phyloP scores from a whole-genome alignment of 2,888 invertebrate genomes.

The Trachelus tabidus region DNA sequence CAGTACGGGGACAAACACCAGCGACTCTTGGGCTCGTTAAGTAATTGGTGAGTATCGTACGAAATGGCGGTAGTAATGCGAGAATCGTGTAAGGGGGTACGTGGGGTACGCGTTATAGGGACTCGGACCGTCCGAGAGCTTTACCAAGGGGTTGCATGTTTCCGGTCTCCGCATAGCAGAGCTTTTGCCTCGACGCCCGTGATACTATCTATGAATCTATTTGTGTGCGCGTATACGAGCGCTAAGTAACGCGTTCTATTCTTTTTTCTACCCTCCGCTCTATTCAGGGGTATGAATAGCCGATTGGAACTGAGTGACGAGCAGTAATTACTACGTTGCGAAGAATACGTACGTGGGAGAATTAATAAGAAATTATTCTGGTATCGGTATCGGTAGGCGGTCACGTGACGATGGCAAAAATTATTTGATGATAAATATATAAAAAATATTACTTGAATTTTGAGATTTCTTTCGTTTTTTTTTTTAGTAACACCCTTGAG shows the following conservation, averaged over 20 bases:
- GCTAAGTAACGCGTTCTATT: not conserved
- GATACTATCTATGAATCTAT: not conserved
- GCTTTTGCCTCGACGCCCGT: not conserved
- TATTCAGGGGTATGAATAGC: not conserved
- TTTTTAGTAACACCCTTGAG: not conserved
- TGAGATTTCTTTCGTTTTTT: not conserved
- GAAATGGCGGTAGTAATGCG: slow-evolving; percentile 49
- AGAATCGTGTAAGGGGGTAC: slow-evolving; percentile 52
- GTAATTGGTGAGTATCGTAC: slow-evolving; percentile 47
- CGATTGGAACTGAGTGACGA: not conserved
- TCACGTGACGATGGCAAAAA: not conserved
- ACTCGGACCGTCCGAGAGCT: slow-evolving; percentile 6
- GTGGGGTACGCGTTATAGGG: slow-evolving; percentile 2
- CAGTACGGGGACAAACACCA: slow-evolving; percentile 33
- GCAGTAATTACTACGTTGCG: not conserved
- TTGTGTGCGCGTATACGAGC: not conserved
- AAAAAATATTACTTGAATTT: not conserved
- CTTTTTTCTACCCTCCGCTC: not conserved
- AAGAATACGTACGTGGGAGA: not conserved
- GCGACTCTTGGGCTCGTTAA: slow-evolving; percentile 49
- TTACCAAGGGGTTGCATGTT: slow-evolving; percentile 29
- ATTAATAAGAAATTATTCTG: not conserved
- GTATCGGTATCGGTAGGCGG: not conserved
- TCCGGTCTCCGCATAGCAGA: not conserved
- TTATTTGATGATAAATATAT: not conserved